These are phyloP conservation scores for Apis laboriosa DNA, from an alignment of 1,140 invertebrate species.

Conservation along the genomic window DNA sequence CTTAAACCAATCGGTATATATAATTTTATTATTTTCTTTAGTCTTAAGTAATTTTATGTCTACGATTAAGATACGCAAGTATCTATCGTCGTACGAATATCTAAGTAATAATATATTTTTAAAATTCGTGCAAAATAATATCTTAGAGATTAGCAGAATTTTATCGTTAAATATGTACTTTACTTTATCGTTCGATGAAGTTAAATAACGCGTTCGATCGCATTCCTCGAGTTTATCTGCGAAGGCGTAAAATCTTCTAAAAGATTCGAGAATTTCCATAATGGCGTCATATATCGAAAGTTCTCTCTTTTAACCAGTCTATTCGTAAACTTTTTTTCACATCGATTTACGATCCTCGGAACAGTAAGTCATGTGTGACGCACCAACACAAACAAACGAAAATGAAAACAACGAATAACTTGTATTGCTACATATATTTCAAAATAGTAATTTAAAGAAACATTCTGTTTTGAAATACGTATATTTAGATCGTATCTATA, in stretches of 20 bases:
- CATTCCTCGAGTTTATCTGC: not conserved
- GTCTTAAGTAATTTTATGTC: no score
- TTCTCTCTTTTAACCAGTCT: not conserved
- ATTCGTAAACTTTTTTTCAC: not conserved
- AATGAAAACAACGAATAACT: not conserved
- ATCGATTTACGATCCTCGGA: not conserved
- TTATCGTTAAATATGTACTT: not conserved
- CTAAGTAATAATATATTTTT: no score
- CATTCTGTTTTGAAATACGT: no score
- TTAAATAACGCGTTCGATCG: constrained; percentile 6
- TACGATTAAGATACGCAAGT: no score
- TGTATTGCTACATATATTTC: no score
- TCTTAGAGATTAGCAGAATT: not conserved
- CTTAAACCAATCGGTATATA: no score
- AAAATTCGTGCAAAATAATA: not conserved
- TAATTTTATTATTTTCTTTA: no score
- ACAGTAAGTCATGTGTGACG: not conserved
- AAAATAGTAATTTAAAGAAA: no score
- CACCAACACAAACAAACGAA: not conserved
- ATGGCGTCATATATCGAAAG: not conserved
- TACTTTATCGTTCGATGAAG: constrained; percentile 10
- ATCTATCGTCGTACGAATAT: no score
- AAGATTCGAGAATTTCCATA: not conserved
- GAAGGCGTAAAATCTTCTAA: not conserved
- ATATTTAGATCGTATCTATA: no score